Conservation (phyloP, 2,113 vertebrate genomes). For the Xenopus tropicalis region DNA sequence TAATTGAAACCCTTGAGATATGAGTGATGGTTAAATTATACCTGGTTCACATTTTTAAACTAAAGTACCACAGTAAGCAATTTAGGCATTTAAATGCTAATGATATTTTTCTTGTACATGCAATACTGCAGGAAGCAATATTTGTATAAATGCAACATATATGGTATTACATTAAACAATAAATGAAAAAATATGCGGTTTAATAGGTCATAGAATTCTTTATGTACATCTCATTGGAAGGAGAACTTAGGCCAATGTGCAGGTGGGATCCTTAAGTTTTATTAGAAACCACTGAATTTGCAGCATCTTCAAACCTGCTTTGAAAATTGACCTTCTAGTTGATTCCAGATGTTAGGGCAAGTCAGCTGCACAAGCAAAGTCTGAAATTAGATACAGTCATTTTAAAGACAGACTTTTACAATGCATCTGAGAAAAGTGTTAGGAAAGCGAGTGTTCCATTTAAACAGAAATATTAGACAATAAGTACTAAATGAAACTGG, state of each 20-base stretch:
- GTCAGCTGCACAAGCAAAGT: constrained; percentile 16
- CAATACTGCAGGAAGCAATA: too few species aligned
- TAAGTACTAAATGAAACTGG: constrained; percentile 19
- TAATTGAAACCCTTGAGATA: too few species aligned
- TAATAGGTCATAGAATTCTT: too few species aligned
- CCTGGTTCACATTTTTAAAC: too few species aligned
- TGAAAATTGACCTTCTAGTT: constrained; percentile 23
- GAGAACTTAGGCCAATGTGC: not conserved
- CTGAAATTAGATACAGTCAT: constrained; percentile 25
- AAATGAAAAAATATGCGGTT: too few species aligned
- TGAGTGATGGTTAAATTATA: too few species aligned
- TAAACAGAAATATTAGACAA: constrained; percentile 26
- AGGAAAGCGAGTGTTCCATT: constrained; percentile 5
- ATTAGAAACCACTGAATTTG: not conserved
- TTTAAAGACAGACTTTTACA: constrained; percentile 32
- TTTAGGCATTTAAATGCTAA: too few species aligned
- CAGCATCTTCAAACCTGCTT: constrained; percentile 12
- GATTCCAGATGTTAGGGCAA: constrained; percentile 31
- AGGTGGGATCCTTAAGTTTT: constrained; percentile 8
- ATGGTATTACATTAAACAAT: too few species aligned
- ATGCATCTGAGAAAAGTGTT: constrained; percentile 12
- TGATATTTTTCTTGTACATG: too few species aligned
- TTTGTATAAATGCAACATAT: too few species aligned
- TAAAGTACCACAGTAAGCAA: too few species aligned
- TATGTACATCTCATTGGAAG: not conserved